phyloP scores from a whole-genome alignment of 2,888 invertebrate genomes.

The Parnassius smintheus region DNA sequence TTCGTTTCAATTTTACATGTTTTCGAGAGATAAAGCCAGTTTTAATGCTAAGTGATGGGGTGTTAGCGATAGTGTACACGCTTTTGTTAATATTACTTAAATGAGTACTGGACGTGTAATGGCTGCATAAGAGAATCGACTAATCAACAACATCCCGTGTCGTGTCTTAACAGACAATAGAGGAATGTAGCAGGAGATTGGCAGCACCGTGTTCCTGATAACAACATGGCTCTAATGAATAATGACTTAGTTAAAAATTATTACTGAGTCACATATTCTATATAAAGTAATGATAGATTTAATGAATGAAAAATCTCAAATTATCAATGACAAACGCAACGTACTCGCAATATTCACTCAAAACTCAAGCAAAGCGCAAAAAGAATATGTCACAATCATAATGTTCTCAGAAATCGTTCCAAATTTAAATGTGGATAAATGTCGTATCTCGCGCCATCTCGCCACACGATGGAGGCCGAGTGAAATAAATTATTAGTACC shows the following conservation, averaged over 20 bases:
- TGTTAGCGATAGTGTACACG: neutral
- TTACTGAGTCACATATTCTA: too few relatives aligned
- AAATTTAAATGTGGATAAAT: slow-evolving; percentile 72
- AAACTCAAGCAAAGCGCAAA: slow-evolving; percentile 42
- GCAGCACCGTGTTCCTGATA: too few relatives aligned
- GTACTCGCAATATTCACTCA: slow-evolving; percentile 24
- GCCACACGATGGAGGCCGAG: slow-evolving; percentile 71
- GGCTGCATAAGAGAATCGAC: too few relatives aligned
- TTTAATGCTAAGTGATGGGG: neutral
- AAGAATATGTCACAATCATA: slow-evolving; percentile 62
- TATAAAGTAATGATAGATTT: neutral
- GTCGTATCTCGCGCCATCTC: slow-evolving; percentile 72
- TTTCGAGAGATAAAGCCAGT: slow-evolving; percentile 2
- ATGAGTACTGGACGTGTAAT: too few relatives aligned
- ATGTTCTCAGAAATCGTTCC: slow-evolving; percentile 67
- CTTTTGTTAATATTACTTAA: too few relatives aligned
- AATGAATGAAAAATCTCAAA: slow-evolving; percentile 16
- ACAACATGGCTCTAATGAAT: too few relatives aligned
- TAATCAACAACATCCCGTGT: too few relatives aligned
- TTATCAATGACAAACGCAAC: slow-evolving; percentile 17
- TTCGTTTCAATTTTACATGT: slow-evolving; percentile 25
- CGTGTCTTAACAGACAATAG: too few relatives aligned
- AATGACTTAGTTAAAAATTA: too few relatives aligned
- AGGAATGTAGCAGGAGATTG: too few relatives aligned
- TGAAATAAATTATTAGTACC: slow-evolving; percentile 77